Evolutionary conservation across 1,140 invertebrate species (phyloP), one percentile per base, ranked within the genome.

Genomic region (Drosophila gunungcola): DNA sequence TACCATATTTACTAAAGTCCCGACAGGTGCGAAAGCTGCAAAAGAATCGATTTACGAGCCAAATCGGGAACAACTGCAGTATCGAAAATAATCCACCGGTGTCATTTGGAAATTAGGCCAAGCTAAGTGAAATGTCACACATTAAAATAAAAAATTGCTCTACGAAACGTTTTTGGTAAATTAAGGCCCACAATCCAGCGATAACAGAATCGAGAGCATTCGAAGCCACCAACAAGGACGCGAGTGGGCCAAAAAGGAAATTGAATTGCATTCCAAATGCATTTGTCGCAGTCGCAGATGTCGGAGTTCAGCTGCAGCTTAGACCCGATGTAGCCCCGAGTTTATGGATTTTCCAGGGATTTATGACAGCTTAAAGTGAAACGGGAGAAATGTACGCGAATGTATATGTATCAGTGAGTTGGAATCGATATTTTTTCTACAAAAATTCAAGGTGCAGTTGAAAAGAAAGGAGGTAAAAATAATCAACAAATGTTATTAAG

Each of bases 181-280:
- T 78, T 88, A 74, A 88, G 78, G 69, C 57, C 80, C 72, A 53
- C 58, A 79, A 67, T 86, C 65, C 68, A n/a, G 48, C n/a, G 48
- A 51, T 34, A 57, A 48, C 21, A 73, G 78, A 78, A 86, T 51
- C 48, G 46, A 65, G 32, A 53, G 27, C 55, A 72, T 10, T 32
- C 16, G 29, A 39, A 61, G 38, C 46, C 53, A 54, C 43, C 41
- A 42, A n/a, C 67, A 61, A 69, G 74, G 63, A 60, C 61, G 36
- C 13, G 29, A 39, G 42, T 34, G 54, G 25, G 51, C 25, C 36
- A 46, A 58, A 85, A 68, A 73, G 72, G 72, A 89, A 83, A 86
- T 88, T 79, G 75, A 80, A 89, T 83, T 83, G 83, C 83, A 88
- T 89, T 88, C 67, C 41, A 63, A 88, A 88, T 77, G 79, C 83